Evolutionary conservation across 2,888 invertebrate species (phyloP), one percentile per base, ranked within the genome.

Genomic region (Parasteatoda lunata): DNA sequence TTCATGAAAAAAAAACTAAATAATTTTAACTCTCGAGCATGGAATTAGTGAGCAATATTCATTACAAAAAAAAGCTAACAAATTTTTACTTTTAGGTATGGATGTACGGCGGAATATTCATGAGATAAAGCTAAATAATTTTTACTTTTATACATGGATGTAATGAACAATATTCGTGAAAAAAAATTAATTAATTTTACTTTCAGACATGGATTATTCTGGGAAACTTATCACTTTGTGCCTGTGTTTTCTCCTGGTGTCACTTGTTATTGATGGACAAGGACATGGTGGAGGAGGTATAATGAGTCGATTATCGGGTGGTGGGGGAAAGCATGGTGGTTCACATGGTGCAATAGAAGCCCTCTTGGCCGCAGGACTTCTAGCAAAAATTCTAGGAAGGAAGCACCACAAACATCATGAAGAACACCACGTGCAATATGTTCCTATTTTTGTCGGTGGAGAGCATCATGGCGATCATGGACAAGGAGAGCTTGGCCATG

Each of bases 361-460:
- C 9, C 64, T 86, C 47, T 47, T 86, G 49, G 86, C 86, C 5
- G 86, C 86, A 48, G 86, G 86, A 11, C 71, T 86, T 8, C 64
- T 86, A 1, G 86, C 86, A 45, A 86, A 86, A 48, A 72, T 86
- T 15, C 72, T 86, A 30, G 71, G 75, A 52, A n/a, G n/a, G 49
- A 0, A 30, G 2, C 84, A 84, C 59, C 30, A 30, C 30, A 30
- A 30, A 30, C 30, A 13, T 54, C 4, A 54, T 54, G 13, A 54
- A 54, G 54, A 77, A 3, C 84, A 78, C 45, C 85, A 85, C 4
- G 66, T 85, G 4, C 47, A 85, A n/a, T 80, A 85, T n/a, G 49
- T 85, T 6, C 85, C 85, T 3, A 70, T 73, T 9, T 68, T 65
- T 9, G 49, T 65, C 15, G 70, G 51, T 2, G 6, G 9, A 0